Evolutionary conservation across 2,113 vertebrate genomes (phyloP).

Genomic region (Bos javanicus): DNA sequence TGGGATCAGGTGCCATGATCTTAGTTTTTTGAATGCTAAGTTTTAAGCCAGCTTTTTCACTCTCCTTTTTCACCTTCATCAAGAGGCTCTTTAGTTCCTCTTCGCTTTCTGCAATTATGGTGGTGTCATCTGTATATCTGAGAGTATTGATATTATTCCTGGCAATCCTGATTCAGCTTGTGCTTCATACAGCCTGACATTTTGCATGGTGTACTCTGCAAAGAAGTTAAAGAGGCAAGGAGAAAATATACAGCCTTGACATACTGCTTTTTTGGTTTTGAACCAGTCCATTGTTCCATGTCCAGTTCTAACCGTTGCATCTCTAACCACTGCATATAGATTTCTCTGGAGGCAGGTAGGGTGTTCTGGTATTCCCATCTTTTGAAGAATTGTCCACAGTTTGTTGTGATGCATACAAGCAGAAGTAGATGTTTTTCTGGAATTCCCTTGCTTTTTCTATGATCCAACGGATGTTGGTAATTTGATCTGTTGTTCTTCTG

Average conservation of each 20-base stretch:
- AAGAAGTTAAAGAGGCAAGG: not conserved
- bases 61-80: not conserved
- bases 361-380: not conserved
- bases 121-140: not conserved
- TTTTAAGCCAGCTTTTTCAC: not conserved
- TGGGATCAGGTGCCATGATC: not conserved
- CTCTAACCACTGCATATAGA: not conserved
- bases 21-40: not conserved
- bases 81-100: not conserved
- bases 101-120: not conserved
- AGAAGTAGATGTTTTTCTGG: not conserved
- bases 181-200: not conserved
- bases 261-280: not conserved
- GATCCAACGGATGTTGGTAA: not conserved
- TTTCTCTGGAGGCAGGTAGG: not conserved
- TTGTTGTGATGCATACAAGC: not conserved
- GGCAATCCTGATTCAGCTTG: not conserved
- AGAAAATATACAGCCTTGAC: not conserved
- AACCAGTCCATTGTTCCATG: not conserved
- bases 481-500: not conserved
- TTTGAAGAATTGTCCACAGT: not conserved
- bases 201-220: not conserved
- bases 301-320: not conserved
- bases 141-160: not conserved
- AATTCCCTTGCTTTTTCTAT: not conserved